Evolutionary conservation across 2,113 vertebrate species (phyloP).

Genomic region (Salvelinus sp.): DNA sequence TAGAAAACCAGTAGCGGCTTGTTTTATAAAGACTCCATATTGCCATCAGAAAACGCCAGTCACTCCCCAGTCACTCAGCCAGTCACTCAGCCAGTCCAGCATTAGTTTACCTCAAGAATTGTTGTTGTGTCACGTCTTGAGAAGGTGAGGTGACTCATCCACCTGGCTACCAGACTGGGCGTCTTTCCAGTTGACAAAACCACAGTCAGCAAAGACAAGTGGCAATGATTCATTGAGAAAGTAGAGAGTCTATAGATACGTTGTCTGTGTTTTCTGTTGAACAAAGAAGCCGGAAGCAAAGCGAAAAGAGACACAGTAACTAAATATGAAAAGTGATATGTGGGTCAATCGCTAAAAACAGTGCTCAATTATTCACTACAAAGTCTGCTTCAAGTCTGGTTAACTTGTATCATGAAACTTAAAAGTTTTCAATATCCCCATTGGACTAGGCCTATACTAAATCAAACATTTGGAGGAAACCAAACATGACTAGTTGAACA

Average conservation of each 20-base stretch:
- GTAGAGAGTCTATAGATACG: not conserved
- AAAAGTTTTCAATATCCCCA: not conserved
- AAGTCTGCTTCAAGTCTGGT: not conserved
- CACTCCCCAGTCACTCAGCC: not conserved
- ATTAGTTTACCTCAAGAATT: not conserved
- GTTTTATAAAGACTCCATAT: too few species aligned
- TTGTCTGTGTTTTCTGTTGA: not conserved
- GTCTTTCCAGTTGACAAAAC: not conserved
- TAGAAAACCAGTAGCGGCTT: too few species aligned
- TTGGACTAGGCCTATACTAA: not conserved
- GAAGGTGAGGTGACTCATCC: not conserved
- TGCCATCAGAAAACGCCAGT: too few species aligned
- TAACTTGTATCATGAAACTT: too few species aligned
- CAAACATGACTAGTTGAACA: conserved; percentile 17
- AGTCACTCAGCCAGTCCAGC: not conserved
- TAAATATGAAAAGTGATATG: too few species aligned
- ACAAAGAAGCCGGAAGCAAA: not conserved
- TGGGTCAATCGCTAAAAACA: not conserved
- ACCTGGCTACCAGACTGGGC: not conserved
- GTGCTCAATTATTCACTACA: not conserved
- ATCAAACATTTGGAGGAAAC: conserved; percentile 2
- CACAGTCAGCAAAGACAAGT: not conserved
- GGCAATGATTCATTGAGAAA: not conserved
- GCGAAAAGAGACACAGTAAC: not conserved
- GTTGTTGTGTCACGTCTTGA: not conserved